A percentile compares a stretch with the other conserved stretches of the same genome.
Conservation (phyloP, 2,888 invertebrate genomes). For the Drosophila siamana region DNA sequence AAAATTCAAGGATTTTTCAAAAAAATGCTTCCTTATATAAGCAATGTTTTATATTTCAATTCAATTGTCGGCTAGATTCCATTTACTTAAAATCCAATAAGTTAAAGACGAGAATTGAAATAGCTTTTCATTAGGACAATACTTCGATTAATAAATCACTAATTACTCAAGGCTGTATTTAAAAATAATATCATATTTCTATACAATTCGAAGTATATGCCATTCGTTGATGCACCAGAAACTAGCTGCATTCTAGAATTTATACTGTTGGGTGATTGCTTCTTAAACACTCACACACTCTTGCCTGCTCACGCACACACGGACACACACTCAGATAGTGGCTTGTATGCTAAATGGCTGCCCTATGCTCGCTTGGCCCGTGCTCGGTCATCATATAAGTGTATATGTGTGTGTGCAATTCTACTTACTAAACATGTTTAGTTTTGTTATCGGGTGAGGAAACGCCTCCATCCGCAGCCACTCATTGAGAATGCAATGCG, state of each 20-base stretch:
- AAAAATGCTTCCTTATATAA: too few relatives aligned
- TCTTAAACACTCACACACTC: not conserved
- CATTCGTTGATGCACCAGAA: too few relatives aligned
- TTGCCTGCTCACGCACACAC: not conserved
- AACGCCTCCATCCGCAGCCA: constrained; percentile 63
- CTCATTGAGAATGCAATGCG: constrained; percentile 73
- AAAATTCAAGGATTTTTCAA: too few relatives aligned
- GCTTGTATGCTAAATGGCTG: constrained; percentile 58
- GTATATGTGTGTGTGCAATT: constrained; percentile 46
- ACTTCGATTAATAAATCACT: too few relatives aligned
- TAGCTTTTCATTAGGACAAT: too few relatives aligned
- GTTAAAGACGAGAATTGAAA: too few relatives aligned
- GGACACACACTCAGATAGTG: constrained; percentile 3
- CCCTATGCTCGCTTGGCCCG: constrained; percentile 57
- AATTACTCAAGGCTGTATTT: too few relatives aligned
- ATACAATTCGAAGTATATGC: too few relatives aligned
- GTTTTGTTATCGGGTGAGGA: constrained; percentile 58
- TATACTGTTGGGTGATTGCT: not conserved
- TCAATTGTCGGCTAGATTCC: too few relatives aligned
- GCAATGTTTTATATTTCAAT: too few relatives aligned
- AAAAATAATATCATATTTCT: too few relatives aligned
- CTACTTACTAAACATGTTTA: constrained; percentile 64
- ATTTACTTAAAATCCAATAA: too few relatives aligned
- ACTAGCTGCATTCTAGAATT: not conserved
- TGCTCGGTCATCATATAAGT: constrained; percentile 43